Evolutionary conservation across 1,140 invertebrate genomes (phyloP), one percentile per base, ranked within the genome.

Genomic region (Drosophila rhopaloa): DNA sequence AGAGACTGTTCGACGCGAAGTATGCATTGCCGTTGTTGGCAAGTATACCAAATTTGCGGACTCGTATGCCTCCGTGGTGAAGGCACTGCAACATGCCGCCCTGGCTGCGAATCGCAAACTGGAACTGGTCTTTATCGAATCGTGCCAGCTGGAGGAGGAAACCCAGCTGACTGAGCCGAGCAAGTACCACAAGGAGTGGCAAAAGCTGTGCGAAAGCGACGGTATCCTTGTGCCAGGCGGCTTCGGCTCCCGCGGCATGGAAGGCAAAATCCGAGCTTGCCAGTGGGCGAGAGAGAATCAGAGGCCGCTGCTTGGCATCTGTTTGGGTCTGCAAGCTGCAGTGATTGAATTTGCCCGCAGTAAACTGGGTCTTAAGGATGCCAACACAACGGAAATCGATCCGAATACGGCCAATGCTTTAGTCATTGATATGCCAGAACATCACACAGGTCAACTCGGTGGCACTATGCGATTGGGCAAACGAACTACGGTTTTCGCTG

Each of bases 361-460:
- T 93, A 96, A 97, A 5, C 92, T 99, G 0, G 93, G 94, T 2
- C 92, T 97, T 16, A 93, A 95, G 66, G 95, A 95, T 85, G 98
- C 98, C 0, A 96, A 98, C 90, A 97, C 96, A 10, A 97, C 96
- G 1, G 99, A 99, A 94, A 96, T 98, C 29, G 94, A 97, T 81
- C 94, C 95, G 0, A 92, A 96, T 4, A 96, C 97, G 16, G 93
- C 93, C 24, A 91, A 97, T 91, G 96, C 97, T 24, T 93, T 99
- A 32, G 96, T 99, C 1, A 98, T 99, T 65, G 98, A 99, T 77
- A 99, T 99, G 99, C 98, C 98, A 0, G 99, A 99, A 94, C 98
- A 99, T 92, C 97, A 98, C 93, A 95, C 95, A 5, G 98, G 97
- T 1, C 94, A 97, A 71, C 96, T 99, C 94, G 99, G 99, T 5